Evolutionary conservation across 2,113 vertebrate species (phyloP).

Genomic region (Sinocyclocheilus anshuiensis): DNA sequence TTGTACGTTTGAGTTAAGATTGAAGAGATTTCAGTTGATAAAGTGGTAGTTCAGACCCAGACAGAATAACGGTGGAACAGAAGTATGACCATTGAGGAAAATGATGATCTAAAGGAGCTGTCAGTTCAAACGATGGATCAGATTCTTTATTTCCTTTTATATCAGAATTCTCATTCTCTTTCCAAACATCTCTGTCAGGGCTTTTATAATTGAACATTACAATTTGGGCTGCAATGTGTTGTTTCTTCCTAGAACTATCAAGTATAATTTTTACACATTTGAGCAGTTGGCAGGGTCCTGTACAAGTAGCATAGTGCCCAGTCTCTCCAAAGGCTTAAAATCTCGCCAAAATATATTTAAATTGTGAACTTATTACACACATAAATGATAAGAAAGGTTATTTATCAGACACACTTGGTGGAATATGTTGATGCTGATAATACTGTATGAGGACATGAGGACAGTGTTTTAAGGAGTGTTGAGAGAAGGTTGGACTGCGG

Average conservation of each 20-base stretch:
- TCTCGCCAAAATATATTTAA: not conserved
- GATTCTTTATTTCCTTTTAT: not conserved
- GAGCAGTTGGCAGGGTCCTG: constrained; percentile 7
- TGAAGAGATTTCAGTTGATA: constrained; percentile 36
- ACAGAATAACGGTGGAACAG: too few species aligned
- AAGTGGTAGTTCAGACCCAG: not conserved
- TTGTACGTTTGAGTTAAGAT: constrained; percentile 43
- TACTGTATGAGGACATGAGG: not conserved
- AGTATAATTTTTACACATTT: constrained; percentile 12
- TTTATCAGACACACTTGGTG: not conserved
- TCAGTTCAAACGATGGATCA: constrained; percentile 3
- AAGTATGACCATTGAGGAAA: not conserved
- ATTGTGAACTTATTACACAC: not conserved
- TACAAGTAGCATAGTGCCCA: constrained; percentile 2
- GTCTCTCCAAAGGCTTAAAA: not conserved
- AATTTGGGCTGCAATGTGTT: constrained; percentile 4
- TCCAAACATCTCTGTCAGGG: constrained; percentile 5
- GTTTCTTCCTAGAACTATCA: constrained; percentile 27
- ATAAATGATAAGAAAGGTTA: not conserved
- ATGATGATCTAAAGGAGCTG: constrained; percentile 3
- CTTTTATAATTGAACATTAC: constrained; percentile 21
- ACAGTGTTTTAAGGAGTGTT: not conserved
- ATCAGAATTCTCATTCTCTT: not conserved
- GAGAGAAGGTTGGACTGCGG: not conserved
- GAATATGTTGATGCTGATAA: constrained; percentile 2